Conservation (phyloP, 2,888 invertebrate genomes). For the Drosophila yooni region DNA sequence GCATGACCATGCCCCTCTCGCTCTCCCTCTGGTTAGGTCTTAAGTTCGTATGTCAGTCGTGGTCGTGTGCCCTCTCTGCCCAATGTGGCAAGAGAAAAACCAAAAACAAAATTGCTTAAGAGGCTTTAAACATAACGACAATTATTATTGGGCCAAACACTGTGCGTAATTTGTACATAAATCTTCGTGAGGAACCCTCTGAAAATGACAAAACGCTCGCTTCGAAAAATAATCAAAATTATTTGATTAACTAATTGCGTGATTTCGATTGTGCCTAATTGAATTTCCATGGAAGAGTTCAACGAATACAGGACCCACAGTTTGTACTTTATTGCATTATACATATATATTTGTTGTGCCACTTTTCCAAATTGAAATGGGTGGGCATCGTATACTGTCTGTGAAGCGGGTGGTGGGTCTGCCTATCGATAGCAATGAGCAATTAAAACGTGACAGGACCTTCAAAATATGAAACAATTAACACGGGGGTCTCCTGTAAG, state of each 20-base stretch:
- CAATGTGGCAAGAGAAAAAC: slow-evolving; percentile 56
- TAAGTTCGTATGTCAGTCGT: slow-evolving; percentile 36
- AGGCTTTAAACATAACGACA: slow-evolving; percentile 62
- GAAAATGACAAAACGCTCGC: background rate
- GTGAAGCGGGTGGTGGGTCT: background rate
- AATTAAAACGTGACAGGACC: slow-evolving; percentile 76
- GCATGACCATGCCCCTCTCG: slow-evolving; percentile 35
- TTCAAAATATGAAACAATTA: slow-evolving; percentile 82
- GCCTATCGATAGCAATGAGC: slow-evolving; percentile 50
- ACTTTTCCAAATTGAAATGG: slow-evolving; percentile 76
- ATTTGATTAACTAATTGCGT: slow-evolving; percentile 84
- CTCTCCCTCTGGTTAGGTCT: background rate
- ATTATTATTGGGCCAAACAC: slow-evolving; percentile 56
- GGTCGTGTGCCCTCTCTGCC: slow-evolving; percentile 64
- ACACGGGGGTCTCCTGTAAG: slow-evolving; percentile 63
- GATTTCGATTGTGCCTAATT: slow-evolving; percentile 82
- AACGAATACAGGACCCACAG: slow-evolving; percentile 9
- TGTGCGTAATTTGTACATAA: slow-evolving; percentile 63
- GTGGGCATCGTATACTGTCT: slow-evolving; percentile 11
- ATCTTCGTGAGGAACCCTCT: slow-evolving; percentile 48
- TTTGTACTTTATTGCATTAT: slow-evolving; percentile 57
- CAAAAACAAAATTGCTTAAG: slow-evolving; percentile 23
- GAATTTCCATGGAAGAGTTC: slow-evolving; percentile 72
- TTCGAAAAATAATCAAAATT: slow-evolving; percentile 68
- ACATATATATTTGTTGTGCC: slow-evolving; percentile 47